Conservation (phyloP, 1,140 invertebrate species). For the Drosophila teissieri region DNA sequence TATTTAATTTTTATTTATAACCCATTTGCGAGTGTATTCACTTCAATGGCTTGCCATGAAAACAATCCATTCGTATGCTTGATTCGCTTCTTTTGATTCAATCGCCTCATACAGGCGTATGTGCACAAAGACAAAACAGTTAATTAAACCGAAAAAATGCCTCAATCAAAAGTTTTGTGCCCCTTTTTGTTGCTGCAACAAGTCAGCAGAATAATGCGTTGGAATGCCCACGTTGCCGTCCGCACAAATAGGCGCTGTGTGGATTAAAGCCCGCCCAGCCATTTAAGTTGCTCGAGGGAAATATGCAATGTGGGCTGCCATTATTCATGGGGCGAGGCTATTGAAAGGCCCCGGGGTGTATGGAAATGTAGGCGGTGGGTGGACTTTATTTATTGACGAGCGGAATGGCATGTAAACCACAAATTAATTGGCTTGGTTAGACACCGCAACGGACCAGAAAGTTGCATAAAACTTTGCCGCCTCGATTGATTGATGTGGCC, state of each 20-base stretch:
- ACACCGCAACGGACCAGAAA: constrained; percentile 55
- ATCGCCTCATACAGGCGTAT: background rate
- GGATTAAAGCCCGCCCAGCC: background rate
- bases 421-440: constrained; percentile 73
- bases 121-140: constrained; percentile 40
- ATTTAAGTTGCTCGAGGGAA: constrained; percentile 8
- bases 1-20: no score
- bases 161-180: constrained; percentile 45
- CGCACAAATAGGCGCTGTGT: constrained; percentile 11
- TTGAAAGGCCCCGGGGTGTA: constrained; percentile 36
- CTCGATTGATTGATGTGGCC: constrained; percentile 64
- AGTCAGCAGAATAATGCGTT: constrained; percentile 43
- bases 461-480: constrained; percentile 64
- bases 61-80: constrained; percentile 5
- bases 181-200: constrained; percentile 28
- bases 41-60: background rate
- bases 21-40: background rate
- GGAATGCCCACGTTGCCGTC: constrained; percentile 24
- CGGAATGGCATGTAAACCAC: constrained; percentile 63
- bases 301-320: constrained; percentile 21
- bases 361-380: background rate
- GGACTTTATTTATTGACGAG: constrained; percentile 60
- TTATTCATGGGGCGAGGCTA: constrained; percentile 26
- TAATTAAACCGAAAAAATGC: constrained; percentile 60
- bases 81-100: background rate